Percentiles rank a stretch among this genome's conserved stretches.
Evolutionary conservation across 2,113 vertebrate genomes (phyloP).

Genomic region (Emydocephalus ijimae): DNA sequence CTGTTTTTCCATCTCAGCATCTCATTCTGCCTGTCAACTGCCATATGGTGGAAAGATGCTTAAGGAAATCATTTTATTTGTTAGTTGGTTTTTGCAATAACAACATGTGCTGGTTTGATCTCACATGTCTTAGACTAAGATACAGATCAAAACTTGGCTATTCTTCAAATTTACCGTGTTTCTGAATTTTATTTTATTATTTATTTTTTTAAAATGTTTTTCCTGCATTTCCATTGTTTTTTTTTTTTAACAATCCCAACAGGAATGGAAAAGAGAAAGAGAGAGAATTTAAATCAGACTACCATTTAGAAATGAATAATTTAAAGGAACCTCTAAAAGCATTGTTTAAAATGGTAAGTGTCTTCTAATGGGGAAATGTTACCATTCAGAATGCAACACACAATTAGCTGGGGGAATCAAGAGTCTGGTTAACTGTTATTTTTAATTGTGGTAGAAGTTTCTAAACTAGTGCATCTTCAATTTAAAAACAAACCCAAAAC

Average conservation of each 20-base stretch:
- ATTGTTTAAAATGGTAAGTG: neutral
- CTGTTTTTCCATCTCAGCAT: neutral
- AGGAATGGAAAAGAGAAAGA: neutral
- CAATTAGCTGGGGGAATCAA: neutral
- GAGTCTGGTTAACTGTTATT: neutral
- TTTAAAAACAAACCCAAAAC: neutral
- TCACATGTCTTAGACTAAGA: neutral
- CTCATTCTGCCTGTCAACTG: neutral
- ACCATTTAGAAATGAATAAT: neutral
- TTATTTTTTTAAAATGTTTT: neutral
- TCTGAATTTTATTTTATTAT: neutral
- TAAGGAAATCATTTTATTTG: neutral
- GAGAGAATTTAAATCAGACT: neutral
- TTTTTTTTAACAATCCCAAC: neutral
- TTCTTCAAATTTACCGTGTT: neutral
- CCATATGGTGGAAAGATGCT: neutral
- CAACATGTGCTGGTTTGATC: neutral
- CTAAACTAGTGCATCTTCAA: neutral
- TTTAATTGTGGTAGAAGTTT: neutral
- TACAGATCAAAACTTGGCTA: neutral
- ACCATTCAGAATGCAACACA: neutral
- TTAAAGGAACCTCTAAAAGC: neutral
- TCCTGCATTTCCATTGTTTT: neutral
- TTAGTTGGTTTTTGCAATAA: neutral
- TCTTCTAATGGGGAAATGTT: neutral